Conservation (phyloP, 2,113 vertebrate species). For the Pseudorasbora parva region DNA sequence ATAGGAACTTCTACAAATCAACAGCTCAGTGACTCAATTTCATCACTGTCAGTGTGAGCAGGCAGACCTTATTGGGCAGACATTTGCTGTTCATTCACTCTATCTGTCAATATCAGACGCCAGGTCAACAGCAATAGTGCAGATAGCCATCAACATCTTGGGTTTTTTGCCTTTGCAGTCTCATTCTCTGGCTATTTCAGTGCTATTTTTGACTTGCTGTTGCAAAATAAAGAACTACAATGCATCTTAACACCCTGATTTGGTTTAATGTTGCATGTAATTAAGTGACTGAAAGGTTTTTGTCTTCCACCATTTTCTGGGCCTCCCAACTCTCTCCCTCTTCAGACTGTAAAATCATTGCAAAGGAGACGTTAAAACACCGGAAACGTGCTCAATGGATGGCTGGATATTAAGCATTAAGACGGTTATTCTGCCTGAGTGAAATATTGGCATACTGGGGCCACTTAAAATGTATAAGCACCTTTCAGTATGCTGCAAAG, state of each 20-base stretch:
- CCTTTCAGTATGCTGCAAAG: constrained; percentile 1
- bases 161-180: not conserved
- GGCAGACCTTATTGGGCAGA: not conserved
- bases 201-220: not conserved
- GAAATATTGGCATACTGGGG: constrained; percentile 33
- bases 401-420: constrained; percentile 25
- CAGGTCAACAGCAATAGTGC: not conserved
- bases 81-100: not conserved
- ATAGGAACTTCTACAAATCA: not conserved
- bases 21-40: not conserved
- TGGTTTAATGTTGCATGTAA: constrained; percentile 47
- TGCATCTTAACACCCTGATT: constrained; percentile 36
- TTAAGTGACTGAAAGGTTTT: constrained; percentile 33
- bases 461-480: constrained; percentile 37
- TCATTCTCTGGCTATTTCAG: not conserved
- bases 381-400: constrained; percentile 31
- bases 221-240: not conserved
- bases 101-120: not conserved
- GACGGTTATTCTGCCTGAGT: constrained; percentile 35
- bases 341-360: not conserved
- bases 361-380: not conserved
- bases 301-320: not conserved
- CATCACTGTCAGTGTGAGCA: not conserved
- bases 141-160: not conserved
- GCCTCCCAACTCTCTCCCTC: not conserved